Evolutionary conservation across 1,140 invertebrate species (phyloP).

Genomic region (Aphelenchoides fujianensis): DNA sequence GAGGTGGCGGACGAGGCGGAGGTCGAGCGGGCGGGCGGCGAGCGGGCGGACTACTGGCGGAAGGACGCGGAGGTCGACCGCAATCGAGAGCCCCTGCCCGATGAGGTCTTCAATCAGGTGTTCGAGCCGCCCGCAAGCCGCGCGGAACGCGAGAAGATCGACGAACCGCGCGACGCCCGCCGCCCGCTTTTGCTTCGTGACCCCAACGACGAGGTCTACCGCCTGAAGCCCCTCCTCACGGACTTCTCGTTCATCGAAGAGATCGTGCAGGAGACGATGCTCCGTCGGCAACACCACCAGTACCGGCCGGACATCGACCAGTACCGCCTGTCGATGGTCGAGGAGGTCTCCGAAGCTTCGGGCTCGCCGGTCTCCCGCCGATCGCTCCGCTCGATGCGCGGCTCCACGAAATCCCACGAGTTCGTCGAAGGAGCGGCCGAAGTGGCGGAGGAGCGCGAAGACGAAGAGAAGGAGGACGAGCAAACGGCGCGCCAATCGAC

Average conservation of each 20-base stretch:
- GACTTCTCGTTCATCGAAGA: slow-evolving; percentile 16
- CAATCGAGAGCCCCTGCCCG: background rate
- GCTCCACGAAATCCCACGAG: background rate
- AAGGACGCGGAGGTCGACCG: background rate
- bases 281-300: background rate
- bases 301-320: slow-evolving; percentile 10
- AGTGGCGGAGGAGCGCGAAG: too few species aligned
- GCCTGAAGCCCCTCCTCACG: background rate
- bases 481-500: too few species aligned
- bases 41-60: background rate
- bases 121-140: background rate
- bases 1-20: background rate
- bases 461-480: too few species aligned
- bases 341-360: background rate
- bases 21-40: background rate
- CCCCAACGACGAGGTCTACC: background rate
- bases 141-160: background rate
- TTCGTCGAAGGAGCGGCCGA: background rate
- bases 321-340: slow-evolving; percentile 7
- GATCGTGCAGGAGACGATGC: background rate
- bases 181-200: too few species aligned
- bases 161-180: too few species aligned
- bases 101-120: background rate
- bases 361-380: slow-evolving; percentile 2
- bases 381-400: background rate